Base-by-base conservation (phyloP, 1,140 invertebrate genomes). In the Lerema accius region DNA sequence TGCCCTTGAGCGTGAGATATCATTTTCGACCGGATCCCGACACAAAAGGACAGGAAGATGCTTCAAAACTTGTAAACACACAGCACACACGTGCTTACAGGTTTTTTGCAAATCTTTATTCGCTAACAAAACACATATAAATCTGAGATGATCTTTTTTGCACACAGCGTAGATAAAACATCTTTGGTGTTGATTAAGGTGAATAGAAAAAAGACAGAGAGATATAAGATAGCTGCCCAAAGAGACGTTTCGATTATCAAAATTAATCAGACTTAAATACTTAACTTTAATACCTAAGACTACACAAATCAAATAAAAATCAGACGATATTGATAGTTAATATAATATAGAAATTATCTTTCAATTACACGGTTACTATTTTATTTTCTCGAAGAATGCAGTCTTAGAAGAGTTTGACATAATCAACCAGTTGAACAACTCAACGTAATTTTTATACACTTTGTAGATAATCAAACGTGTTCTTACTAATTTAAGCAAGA, bases 1-100 rank as follows among this genome's bases (percentile, higher is more conserved):
- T 19, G 42, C 10, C 55, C 55, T 59, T 59, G 55, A 37, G 42
- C 28, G 42, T 46, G 55, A 46, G 55, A 59, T 59, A 59, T 59
- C 55, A 46, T 0, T 59, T 59, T n/a, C 55, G 28, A 46, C 55
- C 42, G 42, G 55, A 46, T 59, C 7, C 26, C 4, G 42, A 10
- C 2, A 59, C 55, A 59, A 59, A 35, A 59, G 43, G 46, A 59
- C 55, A 59, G 55, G 55, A 59, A 59, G 55, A 59, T 59, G 15
- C 15, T 23, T 46, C 40, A 16, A 46, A 46, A 59, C 42, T 46
- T 46, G 15, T 46, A 28, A 58, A 26, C 42, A 26, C 17, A 43
- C 23, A 43, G 6, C 5, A 9, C 53, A 59, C 55, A 59, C 55
- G 42, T 59, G 55, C 43, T 46, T 11, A 26, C 6, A 43, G 2